Percentiles rank a stretch among this genome's conserved stretches.
Conservation (phyloP, 2,113 vertebrate species). For the Calidris pugnax region DNA sequence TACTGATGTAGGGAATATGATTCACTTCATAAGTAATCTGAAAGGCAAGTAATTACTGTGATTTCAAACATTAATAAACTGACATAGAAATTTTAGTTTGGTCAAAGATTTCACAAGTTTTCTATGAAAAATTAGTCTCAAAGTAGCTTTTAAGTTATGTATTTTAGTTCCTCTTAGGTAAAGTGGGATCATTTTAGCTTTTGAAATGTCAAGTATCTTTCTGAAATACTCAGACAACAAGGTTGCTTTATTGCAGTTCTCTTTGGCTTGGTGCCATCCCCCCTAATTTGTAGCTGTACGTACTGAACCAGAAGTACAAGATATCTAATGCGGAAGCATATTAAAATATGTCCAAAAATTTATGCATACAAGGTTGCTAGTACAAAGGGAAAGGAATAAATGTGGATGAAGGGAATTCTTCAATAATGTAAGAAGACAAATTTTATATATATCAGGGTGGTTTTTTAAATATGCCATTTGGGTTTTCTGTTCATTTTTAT, state of each 20-base stretch:
- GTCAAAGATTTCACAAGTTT: not conserved
- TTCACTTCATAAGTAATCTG: not conserved
- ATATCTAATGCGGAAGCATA: not conserved
- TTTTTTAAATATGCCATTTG: not conserved
- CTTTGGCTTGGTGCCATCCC: constrained; percentile 8
- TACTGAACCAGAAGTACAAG: constrained; percentile 30
- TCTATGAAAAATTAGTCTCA: not conserved
- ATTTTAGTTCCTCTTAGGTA: constrained; percentile 32
- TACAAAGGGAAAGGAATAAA: not conserved
- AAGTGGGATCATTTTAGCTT: constrained; percentile 45
- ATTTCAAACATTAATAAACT: not conserved
- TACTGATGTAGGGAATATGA: not conserved
- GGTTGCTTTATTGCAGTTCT: constrained; percentile 51
- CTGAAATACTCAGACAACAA: constrained; percentile 6
- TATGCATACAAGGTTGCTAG: not conserved
- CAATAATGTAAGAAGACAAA: not conserved
- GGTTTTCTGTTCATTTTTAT: not conserved
- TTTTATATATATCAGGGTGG: not conserved
- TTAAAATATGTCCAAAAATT: constrained; percentile 18
- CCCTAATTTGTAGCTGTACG: constrained; percentile 36
- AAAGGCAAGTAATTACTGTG: not conserved
- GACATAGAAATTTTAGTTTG: not conserved
- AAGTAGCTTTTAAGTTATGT: constrained; percentile 6
- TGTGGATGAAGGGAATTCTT: not conserved
- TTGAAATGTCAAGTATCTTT: constrained; percentile 55